Base-by-base conservation (phyloP, 2,113 vertebrate species). In the Pampusana beccarii region DNA sequence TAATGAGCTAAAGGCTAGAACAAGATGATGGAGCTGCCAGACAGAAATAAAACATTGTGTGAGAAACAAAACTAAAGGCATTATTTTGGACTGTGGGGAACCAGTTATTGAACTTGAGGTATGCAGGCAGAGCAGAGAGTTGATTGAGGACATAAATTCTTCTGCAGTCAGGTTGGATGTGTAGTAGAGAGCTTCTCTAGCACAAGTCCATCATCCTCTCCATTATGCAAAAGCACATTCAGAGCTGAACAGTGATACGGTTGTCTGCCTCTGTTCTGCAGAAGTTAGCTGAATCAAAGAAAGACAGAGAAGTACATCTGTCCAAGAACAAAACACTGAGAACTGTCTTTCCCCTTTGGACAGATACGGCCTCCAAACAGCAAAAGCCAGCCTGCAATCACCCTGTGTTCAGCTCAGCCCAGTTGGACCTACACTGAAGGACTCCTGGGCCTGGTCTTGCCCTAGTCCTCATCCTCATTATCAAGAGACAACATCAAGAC, bases 391-490 rank as follows among this genome's bases (percentile, higher is more conserved):
- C 21, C 48, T 88, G 31, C 50, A 90, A 24, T 56, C 79, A 17
- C 29, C 16, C 9, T 71, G 48, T 28, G 26, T 84, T 54, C 72
- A 50, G 36, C 86, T 96, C 64, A 48, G 54, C 58, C 73, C 87
- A 42, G 95, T n/a, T 56, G 60, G 78, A 23, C 44, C 84, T 28
- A 72, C 91, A 61, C 50, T 42, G n/a, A 13, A n/a, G 46, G 19
- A 72, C 6, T 46, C 53, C 50, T 66, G 69, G 69, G 24, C 70
- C 21, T 89, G 69, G 93, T 94, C 80, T 54, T 97, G 97, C 44
- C 96, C 94, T 1, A 94, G 89, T 61, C 80, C 36, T 16, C 38
- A 83, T 51, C 88, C 95, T 36, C 88, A 92, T 61, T 95, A 96
- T 70, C 89, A 77, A 53, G 67, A 97, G 29, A 91, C 25, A 44